Base-by-base conservation (phyloP, 2,888 invertebrate genomes). In the Melanostoma mellinum region DNA sequence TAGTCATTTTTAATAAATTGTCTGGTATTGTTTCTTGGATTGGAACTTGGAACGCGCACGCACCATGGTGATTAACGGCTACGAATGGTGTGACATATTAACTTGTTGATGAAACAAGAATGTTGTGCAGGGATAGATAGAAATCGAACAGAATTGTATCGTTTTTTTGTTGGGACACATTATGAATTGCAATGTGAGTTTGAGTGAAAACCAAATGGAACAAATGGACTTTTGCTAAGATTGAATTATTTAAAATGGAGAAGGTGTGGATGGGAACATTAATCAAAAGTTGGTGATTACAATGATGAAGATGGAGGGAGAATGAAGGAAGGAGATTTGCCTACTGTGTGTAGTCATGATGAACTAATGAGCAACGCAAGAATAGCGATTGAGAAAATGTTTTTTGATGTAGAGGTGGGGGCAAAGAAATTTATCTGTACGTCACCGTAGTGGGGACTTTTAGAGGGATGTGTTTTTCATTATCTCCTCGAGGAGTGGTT, bases 1-100 rank as follows among this genome's bases (percentile, higher is more conserved):
- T 73, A 78, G 72, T 56, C 52, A 38, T 38, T 72, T 60, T 72
- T 60, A 67, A 72, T 77, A 67, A 65, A 78, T 78, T 42, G 60
- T 6, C 46, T 68, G 44, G 10, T 44, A 35, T 33, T 44, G 0
- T 20, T 36, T 36, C 44, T 36, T 44, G n/a, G 46, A 20, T 48
- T 2, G n/a, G 32, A 33, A 32, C 44, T 46, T 30, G 48, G 9
- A 35, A 58, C 42, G 9, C 8, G 9, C 32, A 3, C 32, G 20
- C 32, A 3, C 32, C 9, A 56, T 40, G 50, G 8, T 42, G 53
- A 33, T 38, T 60, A 52, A 44, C 2, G 20, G 1, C 9, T 4
- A n/a, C 48, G 4, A 48, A 48, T 48, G 56, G 33, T 20, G 55
- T 2, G 33, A 42, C 46, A 35, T 20, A 46, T 52, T 52, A 35